Conservation (phyloP, 2,797 vertebrate species). For the Pteropus rufus region DNA sequence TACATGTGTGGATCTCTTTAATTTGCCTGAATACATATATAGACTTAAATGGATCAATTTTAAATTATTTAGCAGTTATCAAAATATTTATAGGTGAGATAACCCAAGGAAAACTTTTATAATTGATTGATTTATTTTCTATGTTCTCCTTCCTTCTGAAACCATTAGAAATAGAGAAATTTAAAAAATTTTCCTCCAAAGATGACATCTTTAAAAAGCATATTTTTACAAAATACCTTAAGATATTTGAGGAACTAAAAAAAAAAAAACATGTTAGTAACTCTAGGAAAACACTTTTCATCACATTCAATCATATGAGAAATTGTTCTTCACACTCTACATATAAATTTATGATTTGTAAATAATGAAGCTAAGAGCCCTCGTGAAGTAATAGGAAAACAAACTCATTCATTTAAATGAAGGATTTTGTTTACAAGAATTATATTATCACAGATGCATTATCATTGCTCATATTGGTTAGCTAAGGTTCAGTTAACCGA, state of each 20-base stretch:
- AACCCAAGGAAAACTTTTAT: neutral
- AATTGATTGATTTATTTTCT: neutral
- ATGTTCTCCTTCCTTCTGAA: neutral
- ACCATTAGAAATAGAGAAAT: neutral
- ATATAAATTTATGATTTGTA: slow-evolving; percentile 4
- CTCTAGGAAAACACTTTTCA: neutral
- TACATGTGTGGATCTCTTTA: neutral
- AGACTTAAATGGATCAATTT: neutral
- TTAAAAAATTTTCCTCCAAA: neutral
- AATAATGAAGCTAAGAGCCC: slow-evolving; percentile 13
- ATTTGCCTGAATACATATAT: neutral
- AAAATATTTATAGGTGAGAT: neutral
- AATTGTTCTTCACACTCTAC: neutral
- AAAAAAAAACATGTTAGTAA: neutral
- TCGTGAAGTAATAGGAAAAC: neutral
- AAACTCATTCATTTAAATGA: slow-evolving; percentile 43
- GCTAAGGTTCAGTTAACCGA: neutral
- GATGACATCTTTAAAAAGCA: neutral
- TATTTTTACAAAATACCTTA: neutral
- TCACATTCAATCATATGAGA: neutral
- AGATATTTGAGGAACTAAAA: neutral
- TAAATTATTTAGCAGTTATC: neutral
- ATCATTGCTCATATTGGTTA: neutral
- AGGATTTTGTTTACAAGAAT: slow-evolving; percentile 35
- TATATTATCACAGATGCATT: neutral